These are phyloP conservation scores for Mus caroli DNA, from an alignment of 2,797 vertebrate genomes.

Conservation along the genomic window DNA sequence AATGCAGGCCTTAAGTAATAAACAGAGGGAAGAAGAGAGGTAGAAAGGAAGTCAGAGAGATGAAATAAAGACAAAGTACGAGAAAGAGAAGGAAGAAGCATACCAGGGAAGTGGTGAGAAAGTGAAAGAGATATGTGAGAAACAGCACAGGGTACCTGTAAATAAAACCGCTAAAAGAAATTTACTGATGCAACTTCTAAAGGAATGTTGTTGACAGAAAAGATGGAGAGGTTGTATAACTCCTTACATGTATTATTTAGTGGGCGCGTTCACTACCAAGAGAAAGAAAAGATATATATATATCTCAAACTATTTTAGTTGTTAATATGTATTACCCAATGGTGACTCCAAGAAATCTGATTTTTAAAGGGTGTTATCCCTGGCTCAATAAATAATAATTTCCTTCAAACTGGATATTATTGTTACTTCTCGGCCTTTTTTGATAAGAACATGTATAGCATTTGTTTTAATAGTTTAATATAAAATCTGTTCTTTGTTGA, in stretches of 20 bases:
- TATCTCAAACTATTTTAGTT: not conserved
- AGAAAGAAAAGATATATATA: not conserved
- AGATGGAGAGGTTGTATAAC: not conserved
- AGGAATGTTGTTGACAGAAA: not conserved
- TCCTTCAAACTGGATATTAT: slow-evolving; percentile 12
- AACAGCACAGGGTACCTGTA: not conserved
- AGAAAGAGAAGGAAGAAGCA: not conserved
- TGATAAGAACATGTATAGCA: not conserved
- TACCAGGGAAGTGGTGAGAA: not conserved
- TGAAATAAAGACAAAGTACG: not conserved
- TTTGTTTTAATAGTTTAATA: not conserved
- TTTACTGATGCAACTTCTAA: not conserved
- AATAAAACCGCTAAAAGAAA: not conserved
- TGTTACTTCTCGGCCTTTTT: not conserved
- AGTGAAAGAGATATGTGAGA: not conserved
- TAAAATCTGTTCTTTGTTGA: not conserved
- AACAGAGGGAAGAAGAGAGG: not conserved
- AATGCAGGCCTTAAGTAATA: too few species aligned
- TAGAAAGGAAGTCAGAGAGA: too few species aligned
- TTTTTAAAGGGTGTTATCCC: not conserved
- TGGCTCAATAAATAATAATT: not conserved
- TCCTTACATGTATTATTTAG: not conserved
- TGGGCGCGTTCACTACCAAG: not conserved
- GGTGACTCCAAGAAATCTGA: not conserved
- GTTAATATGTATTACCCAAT: not conserved